Evolutionary conservation across 2,888 invertebrate genomes (phyloP).

Genomic region (Abscondita cerata): DNA sequence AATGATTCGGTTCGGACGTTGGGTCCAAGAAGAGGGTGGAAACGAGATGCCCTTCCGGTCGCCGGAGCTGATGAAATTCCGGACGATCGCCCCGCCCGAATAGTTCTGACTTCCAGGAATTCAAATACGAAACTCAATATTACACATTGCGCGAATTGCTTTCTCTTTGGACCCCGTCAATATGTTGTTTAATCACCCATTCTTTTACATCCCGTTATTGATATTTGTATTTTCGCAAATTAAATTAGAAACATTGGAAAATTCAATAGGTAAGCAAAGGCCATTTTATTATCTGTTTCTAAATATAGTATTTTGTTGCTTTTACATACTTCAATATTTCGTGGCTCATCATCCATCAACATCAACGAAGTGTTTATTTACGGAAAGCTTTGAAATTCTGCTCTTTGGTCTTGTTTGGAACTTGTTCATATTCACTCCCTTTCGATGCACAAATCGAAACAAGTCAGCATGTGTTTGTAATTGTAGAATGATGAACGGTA

Average conservation of each 20-base stretch:
- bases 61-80: conserved; percentile 65
- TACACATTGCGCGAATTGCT: conserved; percentile 57
- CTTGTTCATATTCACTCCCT: too few relatives aligned
- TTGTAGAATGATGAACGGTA: too few relatives aligned
- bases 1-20: conserved; percentile 44
- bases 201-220: conserved; percentile 11
- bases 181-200: conserved; percentile 25
- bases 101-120: conserved; percentile 59
- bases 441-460: too few relatives aligned
- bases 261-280: background rate
- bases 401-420: too few relatives aligned
- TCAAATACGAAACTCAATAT: conserved; percentile 56
- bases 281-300: background rate
- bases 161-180: conserved; percentile 16
- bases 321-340: too few relatives aligned
- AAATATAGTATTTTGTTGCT: too few relatives aligned
- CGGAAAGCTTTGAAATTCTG: too few relatives aligned
- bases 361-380: too few relatives aligned
- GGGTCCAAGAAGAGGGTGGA: conserved; percentile 56
- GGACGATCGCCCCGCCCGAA: conserved; percentile 56
- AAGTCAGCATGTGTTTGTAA: too few relatives aligned
- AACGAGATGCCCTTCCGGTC: conserved; percentile 68
- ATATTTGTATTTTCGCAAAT: conserved; percentile 3
- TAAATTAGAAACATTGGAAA: background rate
- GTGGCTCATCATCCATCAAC: too few relatives aligned